phyloP scores from a whole-genome alignment of 2,888 invertebrate genomes.

The Drosophila mettleri region DNA sequence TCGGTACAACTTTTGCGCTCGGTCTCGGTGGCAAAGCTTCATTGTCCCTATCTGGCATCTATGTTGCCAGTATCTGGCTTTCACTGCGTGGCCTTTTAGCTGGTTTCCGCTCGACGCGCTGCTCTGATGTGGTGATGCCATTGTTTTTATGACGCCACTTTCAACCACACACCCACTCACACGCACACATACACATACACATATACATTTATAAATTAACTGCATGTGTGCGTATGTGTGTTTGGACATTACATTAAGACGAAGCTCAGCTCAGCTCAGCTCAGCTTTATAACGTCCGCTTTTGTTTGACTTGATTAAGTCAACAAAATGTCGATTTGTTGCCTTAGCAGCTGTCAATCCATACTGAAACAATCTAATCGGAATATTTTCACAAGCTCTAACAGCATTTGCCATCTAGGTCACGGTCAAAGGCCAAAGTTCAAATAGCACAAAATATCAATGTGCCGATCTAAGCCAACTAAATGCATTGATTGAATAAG shows the following conservation, averaged over 20 bases:
- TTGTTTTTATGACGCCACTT: conserved; percentile 70
- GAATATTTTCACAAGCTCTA: conserved; percentile 13
- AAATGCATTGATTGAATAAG: neutral
- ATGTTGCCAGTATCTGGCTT: conserved; percentile 21
- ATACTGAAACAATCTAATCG: conserved; percentile 12
- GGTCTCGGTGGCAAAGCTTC: conserved; percentile 23
- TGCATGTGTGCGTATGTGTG: conserved; percentile 11
- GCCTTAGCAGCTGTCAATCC: conserved; percentile 33
- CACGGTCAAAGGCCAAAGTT: conserved; percentile 4
- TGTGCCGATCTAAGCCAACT: neutral
- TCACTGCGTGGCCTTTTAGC: conserved; percentile 70
- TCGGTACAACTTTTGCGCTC: conserved; percentile 33
- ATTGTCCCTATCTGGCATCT: conserved; percentile 4
- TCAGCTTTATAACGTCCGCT: conserved; percentile 35
- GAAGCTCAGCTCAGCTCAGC: conserved; percentile 40
- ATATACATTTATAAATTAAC: conserved; percentile 7
- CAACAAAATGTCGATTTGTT: conserved; percentile 42
- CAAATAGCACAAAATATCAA: neutral
- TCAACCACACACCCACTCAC: conserved; percentile 18
- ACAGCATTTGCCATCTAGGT: neutral
- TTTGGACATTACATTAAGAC: conserved; percentile 26
- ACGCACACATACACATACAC: conserved; percentile 1
- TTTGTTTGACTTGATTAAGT: conserved; percentile 46
- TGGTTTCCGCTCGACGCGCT: conserved; percentile 66
- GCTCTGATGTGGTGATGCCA: conserved; percentile 53